These are phyloP conservation scores for Lepus americanus DNA, from an alignment of 2,113 vertebrate species.

Conservation along the genomic window DNA sequence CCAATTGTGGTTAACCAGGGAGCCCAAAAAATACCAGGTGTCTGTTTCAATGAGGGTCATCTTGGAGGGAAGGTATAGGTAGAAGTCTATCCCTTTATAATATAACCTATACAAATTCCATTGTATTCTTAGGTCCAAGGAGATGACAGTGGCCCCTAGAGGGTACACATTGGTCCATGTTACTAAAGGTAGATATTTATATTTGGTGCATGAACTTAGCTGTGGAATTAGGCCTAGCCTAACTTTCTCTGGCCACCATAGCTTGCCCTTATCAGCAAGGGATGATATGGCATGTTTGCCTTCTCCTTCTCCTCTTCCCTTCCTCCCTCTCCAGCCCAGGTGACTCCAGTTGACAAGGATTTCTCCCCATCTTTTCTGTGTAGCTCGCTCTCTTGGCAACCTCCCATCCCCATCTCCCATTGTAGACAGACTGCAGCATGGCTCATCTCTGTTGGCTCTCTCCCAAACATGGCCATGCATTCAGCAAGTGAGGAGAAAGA, in stretches of 20 bases:
- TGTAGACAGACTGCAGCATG: neutral
- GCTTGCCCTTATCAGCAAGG: neutral
- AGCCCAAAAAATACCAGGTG: neutral
- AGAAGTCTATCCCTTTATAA: neutral
- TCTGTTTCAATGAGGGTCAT: neutral
- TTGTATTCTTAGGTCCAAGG: neutral
- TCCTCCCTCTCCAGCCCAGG: neutral
- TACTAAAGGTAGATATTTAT: constrained; percentile 4
- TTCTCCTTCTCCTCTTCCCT: neutral
- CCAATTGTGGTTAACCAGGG: neutral
- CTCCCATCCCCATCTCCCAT: neutral
- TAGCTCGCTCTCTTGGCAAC: neutral
- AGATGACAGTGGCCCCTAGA: neutral
- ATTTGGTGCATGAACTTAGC: neutral
- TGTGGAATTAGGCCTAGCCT: neutral
- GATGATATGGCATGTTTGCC: neutral
- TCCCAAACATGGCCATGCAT: neutral
- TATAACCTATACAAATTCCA: neutral
- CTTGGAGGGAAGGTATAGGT: neutral
- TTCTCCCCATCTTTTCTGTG: neutral
- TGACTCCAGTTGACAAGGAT: neutral
- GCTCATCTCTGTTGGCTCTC: neutral
- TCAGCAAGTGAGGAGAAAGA: neutral
- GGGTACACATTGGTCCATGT: neutral
- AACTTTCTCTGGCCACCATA: neutral